Conservation (phyloP, 2,797 vertebrate species). For the Coilia nasus region DNA sequence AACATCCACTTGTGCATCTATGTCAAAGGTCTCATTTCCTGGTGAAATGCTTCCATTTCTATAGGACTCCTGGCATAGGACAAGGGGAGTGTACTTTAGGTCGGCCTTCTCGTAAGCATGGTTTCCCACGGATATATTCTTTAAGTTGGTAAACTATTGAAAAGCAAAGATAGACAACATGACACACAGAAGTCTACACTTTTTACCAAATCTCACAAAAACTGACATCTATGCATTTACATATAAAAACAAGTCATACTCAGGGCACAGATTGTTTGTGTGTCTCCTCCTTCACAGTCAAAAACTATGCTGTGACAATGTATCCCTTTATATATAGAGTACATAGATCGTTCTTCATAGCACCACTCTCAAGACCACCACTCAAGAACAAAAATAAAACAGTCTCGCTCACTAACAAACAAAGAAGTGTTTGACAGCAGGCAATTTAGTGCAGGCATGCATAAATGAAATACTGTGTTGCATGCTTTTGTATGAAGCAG, state of each 20-base stretch:
- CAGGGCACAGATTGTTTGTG: too few species aligned
- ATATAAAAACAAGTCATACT: too few species aligned
- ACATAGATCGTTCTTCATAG: too few species aligned
- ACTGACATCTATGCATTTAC: too few species aligned
- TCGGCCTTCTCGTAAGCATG: constrained; percentile 85
- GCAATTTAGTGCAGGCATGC: neutral
- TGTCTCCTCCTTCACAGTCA: too few species aligned
- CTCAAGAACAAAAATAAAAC: too few species aligned
- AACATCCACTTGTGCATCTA: constrained; percentile 83
- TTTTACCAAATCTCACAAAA: neutral
- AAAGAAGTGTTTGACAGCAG: neutral
- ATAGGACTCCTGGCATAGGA: constrained; percentile 89
- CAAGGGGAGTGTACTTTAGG: constrained; percentile 70
- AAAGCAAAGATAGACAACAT: neutral
- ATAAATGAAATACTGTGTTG: neutral
- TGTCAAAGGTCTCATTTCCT: constrained; percentile 89
- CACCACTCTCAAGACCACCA: too few species aligned
- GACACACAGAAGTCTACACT: neutral
- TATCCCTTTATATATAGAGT: too few species aligned
- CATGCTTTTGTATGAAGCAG: neutral
- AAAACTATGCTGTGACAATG: too few species aligned
- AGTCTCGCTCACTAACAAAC: too few species aligned
- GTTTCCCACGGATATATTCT: constrained; percentile 87
- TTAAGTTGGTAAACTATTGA: constrained; percentile 81
- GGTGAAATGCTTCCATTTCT: constrained; percentile 83